These are phyloP conservation scores for Cardinalis cardinalis DNA, from an alignment of 2,113 vertebrate genomes.

Conservation along the genomic window DNA sequence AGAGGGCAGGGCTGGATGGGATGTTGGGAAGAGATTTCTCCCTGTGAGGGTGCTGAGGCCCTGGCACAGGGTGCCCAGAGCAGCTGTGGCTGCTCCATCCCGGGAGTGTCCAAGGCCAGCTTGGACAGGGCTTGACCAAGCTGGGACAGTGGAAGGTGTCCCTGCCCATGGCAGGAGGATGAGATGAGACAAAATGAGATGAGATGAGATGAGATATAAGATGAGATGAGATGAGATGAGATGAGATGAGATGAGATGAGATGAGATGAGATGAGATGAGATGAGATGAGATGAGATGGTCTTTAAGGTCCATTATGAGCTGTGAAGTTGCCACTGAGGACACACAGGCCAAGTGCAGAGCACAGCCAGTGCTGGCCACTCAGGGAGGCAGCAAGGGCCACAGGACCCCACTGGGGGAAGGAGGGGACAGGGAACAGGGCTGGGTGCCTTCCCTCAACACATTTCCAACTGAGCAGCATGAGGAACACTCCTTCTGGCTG, in stretches of 20 bases:
- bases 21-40: not conserved
- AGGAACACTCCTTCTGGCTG: not conserved
- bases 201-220: not conserved
- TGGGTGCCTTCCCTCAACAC: not conserved
- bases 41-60: accelerated
- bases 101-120: not conserved
- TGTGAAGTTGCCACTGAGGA: not conserved
- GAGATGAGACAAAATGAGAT: not conserved
- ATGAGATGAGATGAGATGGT: not conserved
- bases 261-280: not conserved
- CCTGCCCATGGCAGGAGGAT: not conserved
- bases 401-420: accelerated
- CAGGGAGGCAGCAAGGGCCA: not conserved
- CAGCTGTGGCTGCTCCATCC: not conserved
- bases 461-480: not conserved
- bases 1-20: not conserved
- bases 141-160: not conserved
- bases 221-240: not conserved
- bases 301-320: not conserved
- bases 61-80: not conserved
- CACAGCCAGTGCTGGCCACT: accelerated
- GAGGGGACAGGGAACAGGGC: accelerated
- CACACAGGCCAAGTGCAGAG: accelerated
- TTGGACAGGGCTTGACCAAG: accelerated
- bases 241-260: not conserved